Conservation (phyloP, 2,113 vertebrate species). For the Actenoides lindsayi region DNA sequence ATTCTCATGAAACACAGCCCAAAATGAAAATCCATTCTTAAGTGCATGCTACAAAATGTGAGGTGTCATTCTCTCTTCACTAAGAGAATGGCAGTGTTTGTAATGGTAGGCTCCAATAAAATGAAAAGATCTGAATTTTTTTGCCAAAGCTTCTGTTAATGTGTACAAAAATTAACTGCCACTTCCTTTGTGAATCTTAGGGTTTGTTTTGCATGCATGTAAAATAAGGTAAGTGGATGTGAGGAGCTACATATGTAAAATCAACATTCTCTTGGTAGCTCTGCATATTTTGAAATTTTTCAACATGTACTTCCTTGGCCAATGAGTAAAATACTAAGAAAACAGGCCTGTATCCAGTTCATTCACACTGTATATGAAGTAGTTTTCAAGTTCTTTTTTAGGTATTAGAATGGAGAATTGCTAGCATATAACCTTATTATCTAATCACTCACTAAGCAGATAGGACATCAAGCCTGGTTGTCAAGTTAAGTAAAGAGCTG, state of each 20-base stretch:
- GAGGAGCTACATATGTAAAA: background rate
- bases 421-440: background rate
- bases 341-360: background rate
- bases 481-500: background rate
- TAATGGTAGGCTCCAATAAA: background rate
- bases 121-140: background rate
- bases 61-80: background rate
- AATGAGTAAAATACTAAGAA: background rate
- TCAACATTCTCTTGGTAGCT: background rate
- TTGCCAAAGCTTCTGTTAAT: background rate
- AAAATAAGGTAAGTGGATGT: background rate
- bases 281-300: background rate
- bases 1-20: background rate
- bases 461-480: background rate
- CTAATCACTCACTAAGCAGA: background rate
- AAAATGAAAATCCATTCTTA: background rate
- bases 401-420: background rate
- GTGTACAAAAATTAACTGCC: background rate
- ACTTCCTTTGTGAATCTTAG: background rate
- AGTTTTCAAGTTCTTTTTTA: background rate
- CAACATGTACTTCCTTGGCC: background rate
- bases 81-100: background rate
- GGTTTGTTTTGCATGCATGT: background rate
- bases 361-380: background rate
- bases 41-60: background rate